Base-by-base conservation (phyloP, 2,113 vertebrate genomes). In the Tichodroma muraria region DNA sequence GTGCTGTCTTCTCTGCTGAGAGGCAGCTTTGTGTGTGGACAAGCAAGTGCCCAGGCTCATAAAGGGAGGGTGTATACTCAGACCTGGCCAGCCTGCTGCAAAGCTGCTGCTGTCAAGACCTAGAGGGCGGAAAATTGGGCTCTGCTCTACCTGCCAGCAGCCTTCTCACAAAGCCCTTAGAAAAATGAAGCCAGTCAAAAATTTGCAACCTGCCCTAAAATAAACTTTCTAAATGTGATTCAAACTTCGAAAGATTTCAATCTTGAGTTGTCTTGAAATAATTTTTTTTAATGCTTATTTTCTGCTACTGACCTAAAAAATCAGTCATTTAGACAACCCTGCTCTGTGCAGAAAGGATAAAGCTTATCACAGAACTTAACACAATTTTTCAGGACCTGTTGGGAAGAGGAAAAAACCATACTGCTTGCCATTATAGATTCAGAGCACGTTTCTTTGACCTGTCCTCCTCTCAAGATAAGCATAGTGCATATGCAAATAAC, bases 301-400 rank as follows among this genome's bases (percentile, higher is more conserved):
- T 86, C 71, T 64, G 52, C 68, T 86, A 23, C 21, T 90, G 76
- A 95, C 94, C 90, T 63, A 47, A 94, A 84, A 86, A 90, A 83
- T 88, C 92, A 85, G 76, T 93, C 90, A 94, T 92, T 93, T 70
- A 75, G 82, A 92, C 82, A 96, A 15, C 19, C 3, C 56, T 37
- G 76, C 24, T 86, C 92, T 92, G 80, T 42, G 72, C 24, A 11
- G 38, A 33, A 52, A 85, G 92, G 96, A 94, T 96, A 96, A 95
- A 94, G 68, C 94, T 96, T 96, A 94, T 96, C 92, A 63, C 60
- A 83, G 56, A 92, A 63, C 54, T 11, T 78, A 93, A 68, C 11
- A 31, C 22, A 73, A 60, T 80, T 95, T 92, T 88, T 93, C 64
- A 73, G 69, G 38, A 50, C 18, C 79, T 85, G 50, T 33, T 80